phyloP scores from a whole-genome alignment of 2,888 invertebrate species.

The Drosophila borborema region DNA sequence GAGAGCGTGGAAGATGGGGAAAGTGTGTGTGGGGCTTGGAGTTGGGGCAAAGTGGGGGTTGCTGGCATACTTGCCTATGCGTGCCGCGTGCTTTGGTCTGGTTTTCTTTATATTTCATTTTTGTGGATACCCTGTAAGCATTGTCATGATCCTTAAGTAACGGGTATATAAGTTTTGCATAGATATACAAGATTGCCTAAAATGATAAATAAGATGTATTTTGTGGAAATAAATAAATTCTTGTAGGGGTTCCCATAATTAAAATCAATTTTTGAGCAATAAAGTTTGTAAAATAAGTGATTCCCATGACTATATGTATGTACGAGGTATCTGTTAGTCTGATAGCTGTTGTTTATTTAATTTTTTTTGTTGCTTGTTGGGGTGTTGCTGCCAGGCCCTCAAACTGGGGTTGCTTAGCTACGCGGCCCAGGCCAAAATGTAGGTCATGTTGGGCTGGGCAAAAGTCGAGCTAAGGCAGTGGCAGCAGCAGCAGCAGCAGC shows the following conservation, averaged over 20 bases:
- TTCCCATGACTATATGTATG: no score
- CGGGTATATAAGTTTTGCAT: no score
- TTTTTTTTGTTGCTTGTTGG: slow-evolving; percentile 18
- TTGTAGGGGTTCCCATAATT: no score
- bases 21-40: neutral
- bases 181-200: no score
- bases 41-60: neutral
- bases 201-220: no score
- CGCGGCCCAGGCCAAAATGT: slow-evolving; percentile 62
- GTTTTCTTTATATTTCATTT: slow-evolving; percentile 44
- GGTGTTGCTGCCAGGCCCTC: slow-evolving; percentile 13
- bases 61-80: slow-evolving; percentile 61
- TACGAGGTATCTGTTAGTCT: neutral
- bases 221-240: no score
- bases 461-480: slow-evolving; percentile 32
- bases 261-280: no score
- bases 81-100: slow-evolving; percentile 62
- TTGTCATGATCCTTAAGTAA: neutral
- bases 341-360: neutral
- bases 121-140: slow-evolving; percentile 9
- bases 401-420: slow-evolving; percentile 67
- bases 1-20: neutral
- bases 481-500: slow-evolving; percentile 10
- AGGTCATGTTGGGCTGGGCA: slow-evolving; percentile 68
- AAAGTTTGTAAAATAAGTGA: no score